Conservation (phyloP, 2,888 invertebrate genomes). For the Hydroisotoma schaefferi region DNA sequence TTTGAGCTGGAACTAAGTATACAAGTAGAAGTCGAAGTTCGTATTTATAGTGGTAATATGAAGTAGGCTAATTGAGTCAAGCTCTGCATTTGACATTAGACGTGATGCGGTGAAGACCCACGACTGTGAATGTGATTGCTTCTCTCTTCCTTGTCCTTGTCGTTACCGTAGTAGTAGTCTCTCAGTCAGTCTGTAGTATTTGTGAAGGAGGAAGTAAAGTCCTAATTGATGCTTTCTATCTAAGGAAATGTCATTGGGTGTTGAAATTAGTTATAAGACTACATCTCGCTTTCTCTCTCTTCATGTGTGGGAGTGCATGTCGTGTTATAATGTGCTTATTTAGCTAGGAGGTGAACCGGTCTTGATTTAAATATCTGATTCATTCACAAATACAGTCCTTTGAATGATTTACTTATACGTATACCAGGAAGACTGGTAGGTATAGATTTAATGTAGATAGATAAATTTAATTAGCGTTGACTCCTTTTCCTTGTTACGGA, state of each 20-base stretch:
- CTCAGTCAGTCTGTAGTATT: background rate
- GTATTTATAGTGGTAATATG: too few relatives aligned
- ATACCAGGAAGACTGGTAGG: too few relatives aligned
- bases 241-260: constrained; percentile 22
- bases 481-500: too few relatives aligned
- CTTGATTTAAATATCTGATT: too few relatives aligned
- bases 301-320: constrained; percentile 23
- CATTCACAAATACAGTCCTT: too few relatives aligned
- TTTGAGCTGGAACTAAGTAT: too few relatives aligned
- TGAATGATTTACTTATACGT: too few relatives aligned
- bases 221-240: background rate
- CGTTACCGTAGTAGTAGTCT: constrained; percentile 4
- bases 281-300: constrained; percentile 16
- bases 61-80: constrained; percentile 2
- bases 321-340: background rate
- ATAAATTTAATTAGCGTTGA: too few relatives aligned
- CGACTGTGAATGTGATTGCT: background rate
- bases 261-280: constrained; percentile 22
- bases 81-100: constrained; percentile 20
- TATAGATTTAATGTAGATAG: too few relatives aligned
- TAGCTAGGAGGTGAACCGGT: too few relatives aligned
- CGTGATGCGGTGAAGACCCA: background rate
- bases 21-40: too few relatives aligned
- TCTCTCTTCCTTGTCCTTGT: too few relatives aligned
- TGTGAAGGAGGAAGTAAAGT: background rate